Evolutionary conservation across 2,797 vertebrate genomes (phyloP), one percentile per base, ranked within the genome.

Genomic region (Triplophysa yarkandensis): DNA sequence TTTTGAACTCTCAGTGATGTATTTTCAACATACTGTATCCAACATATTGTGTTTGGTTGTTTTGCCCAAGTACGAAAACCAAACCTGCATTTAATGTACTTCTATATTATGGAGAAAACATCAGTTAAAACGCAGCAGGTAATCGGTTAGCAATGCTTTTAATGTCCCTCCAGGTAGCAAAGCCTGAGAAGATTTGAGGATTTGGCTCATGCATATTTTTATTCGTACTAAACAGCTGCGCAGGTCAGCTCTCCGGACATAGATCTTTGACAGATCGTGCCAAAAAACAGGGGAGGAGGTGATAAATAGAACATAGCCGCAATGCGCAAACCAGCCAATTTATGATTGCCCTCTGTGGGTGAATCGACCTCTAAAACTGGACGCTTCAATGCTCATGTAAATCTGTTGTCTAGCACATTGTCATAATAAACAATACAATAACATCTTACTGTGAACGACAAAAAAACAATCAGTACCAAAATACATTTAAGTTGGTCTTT

Each of bases 111-210:
- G 14, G 7, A 48, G 28, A 48, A 34, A 61, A 11, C 16, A n/a
- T 61, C 46, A 41, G 10, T 23, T 13, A 54, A 19, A 48, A 25
- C 69, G 23, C n/a, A 44, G 72, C 30, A 32, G 62, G 66, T 62
- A 67, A 71, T 79, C 73, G 72, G 65, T 77, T 67, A 39, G 27
- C 13, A 14, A 63, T 41, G 19, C 68, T 81, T 70, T 82, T 68
- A 80, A 65, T 70, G 71, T 81, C 60, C 48, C 68, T 66, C 64
- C 30, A 77, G 73, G 78, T 74, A 81, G 46, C 8, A 55, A 71
- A 76, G 52, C 52, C 52, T 60, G 5, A 46, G 21, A 43, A 68
- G 71, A 62, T 16, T 62, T 76, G 68, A 77, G 43, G 63, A 54
- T 58, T 63, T 41, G 23, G 71, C 69, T 28, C 25, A 57, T 21